phyloP scores from a whole-genome alignment of 2,797 vertebrate genomes.

The Poecilia picta region DNA sequence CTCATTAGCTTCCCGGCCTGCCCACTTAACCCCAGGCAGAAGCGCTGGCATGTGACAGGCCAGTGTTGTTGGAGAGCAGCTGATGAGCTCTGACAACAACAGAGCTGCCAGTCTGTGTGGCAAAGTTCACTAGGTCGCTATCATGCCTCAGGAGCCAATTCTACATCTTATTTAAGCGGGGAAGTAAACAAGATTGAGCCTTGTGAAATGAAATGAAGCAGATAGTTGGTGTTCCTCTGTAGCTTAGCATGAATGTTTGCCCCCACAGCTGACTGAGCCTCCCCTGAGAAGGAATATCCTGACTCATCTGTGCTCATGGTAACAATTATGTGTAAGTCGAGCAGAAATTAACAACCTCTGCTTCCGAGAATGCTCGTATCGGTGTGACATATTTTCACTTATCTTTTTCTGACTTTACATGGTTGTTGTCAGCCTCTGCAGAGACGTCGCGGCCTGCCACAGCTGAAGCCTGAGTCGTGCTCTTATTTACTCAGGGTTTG shows the following conservation, averaged over 20 bases:
- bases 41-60: slow-evolving; percentile 27
- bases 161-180: slow-evolving; percentile 58
- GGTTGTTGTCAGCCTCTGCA: slow-evolving; percentile 27
- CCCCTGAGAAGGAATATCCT: slow-evolving; percentile 40
- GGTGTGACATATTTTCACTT: slow-evolving; percentile 55
- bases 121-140: slow-evolving; percentile 52
- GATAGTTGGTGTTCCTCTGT: slow-evolving; percentile 31
- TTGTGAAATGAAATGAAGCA: slow-evolving; percentile 56
- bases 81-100: slow-evolving; percentile 44
- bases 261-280: slow-evolving; percentile 39
- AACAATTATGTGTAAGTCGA: slow-evolving; percentile 66
- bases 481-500: slow-evolving; percentile 19
- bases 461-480: slow-evolving; percentile 10
- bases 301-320: slow-evolving; percentile 55
- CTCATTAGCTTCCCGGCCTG: background rate
- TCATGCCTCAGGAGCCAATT: slow-evolving; percentile 57
- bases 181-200: slow-evolving; percentile 46
- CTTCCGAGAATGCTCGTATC: slow-evolving; percentile 47
- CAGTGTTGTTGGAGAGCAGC: slow-evolving; percentile 40
- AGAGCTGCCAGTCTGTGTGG: slow-evolving; percentile 32
- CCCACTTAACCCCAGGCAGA: slow-evolving; percentile 27
- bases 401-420: slow-evolving; percentile 47
- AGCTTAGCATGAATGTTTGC: slow-evolving; percentile 34
- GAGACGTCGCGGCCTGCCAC: slow-evolving; percentile 25
- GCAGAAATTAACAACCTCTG: slow-evolving; percentile 52